Evolutionary conservation across 1,140 invertebrate genomes (phyloP).

Genomic region (Melipona quadrifasciata): DNA sequence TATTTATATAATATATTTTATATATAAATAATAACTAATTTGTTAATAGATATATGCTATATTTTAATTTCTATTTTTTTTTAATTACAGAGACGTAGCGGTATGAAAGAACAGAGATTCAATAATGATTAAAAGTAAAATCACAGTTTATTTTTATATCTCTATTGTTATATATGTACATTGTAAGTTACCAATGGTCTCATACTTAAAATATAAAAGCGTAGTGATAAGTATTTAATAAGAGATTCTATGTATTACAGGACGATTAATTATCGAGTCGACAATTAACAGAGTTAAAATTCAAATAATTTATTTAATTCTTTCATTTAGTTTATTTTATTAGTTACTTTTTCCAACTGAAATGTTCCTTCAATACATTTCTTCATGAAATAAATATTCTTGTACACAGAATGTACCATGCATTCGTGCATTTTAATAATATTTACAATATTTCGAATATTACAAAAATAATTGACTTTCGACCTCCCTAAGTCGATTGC

Average conservation of each 20-base stretch:
- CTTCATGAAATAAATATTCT: neutral
- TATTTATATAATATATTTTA: neutral
- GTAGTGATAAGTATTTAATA: neutral
- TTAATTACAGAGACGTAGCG: too few species aligned
- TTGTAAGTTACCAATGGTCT: slow-evolving; percentile 33
- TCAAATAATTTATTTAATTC: neutral
- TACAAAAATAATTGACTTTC: slow-evolving; percentile 4
- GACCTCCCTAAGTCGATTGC: too few species aligned
- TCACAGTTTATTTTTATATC: slow-evolving; percentile 26
- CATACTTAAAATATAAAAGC: neutral
- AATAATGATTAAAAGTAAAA: neutral
- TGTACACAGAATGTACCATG: neutral
- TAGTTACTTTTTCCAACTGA: too few species aligned
- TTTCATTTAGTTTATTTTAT: too few species aligned
- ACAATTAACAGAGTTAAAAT: neutral
- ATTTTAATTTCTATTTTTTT: neutral
- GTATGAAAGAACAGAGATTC: neutral
- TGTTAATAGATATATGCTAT: too few species aligned
- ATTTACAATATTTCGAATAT: neutral
- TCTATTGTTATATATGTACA: slow-evolving; percentile 9
- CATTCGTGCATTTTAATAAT: neutral
- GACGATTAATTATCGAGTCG: neutral
- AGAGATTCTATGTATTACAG: neutral
- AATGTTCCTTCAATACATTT: too few species aligned
- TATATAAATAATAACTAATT: neutral